These are phyloP conservation scores for Pteronura brasiliensis DNA, from an alignment of 2,113 vertebrate genomes.

Conservation along the genomic window DNA sequence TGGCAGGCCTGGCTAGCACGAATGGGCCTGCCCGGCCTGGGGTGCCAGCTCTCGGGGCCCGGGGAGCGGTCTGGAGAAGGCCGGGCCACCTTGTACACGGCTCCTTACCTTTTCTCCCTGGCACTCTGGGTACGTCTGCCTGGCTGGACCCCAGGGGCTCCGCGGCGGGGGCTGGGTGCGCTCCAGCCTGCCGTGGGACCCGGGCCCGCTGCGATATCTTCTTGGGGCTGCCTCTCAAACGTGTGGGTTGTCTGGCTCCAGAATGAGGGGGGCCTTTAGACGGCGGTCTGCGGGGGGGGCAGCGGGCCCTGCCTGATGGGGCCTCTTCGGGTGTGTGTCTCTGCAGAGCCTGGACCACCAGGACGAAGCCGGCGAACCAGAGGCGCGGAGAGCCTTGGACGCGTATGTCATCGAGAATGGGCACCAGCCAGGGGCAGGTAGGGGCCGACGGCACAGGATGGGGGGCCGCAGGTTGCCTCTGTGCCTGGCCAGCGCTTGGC, in stretches of 20 bases:
- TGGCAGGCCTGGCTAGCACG: too few relatives aligned
- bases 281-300: background rate
- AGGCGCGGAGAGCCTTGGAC: constrained; percentile 74
- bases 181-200: background rate
- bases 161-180: background rate
- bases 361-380: constrained; percentile 74
- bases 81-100: fast-evolving
- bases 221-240: background rate
- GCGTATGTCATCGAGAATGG: constrained; percentile 80
- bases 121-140: background rate
- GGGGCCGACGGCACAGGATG: background rate
- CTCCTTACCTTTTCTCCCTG: background rate
- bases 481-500: background rate
- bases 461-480: background rate
- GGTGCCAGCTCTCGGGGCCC: background rate
- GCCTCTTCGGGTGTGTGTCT: constrained; percentile 39
- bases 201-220: too few relatives aligned
- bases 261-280: background rate
- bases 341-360: constrained; percentile 82
- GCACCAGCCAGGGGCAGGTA: constrained; percentile 80
- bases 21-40: too few relatives aligned
- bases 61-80: background rate
- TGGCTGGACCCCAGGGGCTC: background rate
- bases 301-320: background rate
- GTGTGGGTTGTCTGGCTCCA: background rate